These are phyloP conservation scores for Ammodytes marinus DNA, from an alignment of 2,113 vertebrate genomes.

Conservation along the genomic window DNA sequence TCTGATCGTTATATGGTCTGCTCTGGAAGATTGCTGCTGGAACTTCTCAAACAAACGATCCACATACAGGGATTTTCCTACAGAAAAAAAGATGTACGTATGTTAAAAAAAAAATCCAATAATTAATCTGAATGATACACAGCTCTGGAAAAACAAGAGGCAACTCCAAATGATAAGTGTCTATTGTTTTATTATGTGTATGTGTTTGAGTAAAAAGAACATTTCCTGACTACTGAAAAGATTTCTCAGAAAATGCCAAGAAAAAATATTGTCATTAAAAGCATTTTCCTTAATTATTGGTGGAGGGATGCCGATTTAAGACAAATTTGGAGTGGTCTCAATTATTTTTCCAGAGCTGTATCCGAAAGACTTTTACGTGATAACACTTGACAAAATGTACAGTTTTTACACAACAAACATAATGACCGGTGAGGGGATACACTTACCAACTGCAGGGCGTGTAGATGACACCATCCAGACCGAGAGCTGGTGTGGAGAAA, in stretches of 20 bases:
- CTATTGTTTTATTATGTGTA: no score
- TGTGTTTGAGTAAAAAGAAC: no score
- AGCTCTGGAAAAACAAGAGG: no score
- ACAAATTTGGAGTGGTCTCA: no score
- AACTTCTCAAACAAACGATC: slow-evolving; percentile 78
- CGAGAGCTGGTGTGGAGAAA: slow-evolving; percentile 77
- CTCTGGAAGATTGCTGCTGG: slow-evolving; percentile 39
- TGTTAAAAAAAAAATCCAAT: neutral
- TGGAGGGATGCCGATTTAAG: no score
- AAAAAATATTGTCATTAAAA: no score
- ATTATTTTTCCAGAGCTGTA: neutral
- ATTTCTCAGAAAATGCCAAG: no score
- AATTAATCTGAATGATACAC: neutral
- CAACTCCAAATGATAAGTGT: no score
- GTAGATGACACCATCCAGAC: slow-evolving; percentile 83
- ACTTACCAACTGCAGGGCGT: slow-evolving; percentile 84
- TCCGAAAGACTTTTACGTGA: neutral
- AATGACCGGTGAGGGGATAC: neutral
- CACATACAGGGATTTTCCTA: slow-evolving; percentile 85
- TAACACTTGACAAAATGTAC: neutral
- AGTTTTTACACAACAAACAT: neutral
- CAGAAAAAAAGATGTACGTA: neutral
- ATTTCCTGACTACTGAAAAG: no score
- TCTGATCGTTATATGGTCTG: slow-evolving; percentile 67
- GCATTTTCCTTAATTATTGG: no score